Evolutionary conservation across 1,140 invertebrate species (phyloP).

Genomic region (Brachionus paranguensis): DNA sequence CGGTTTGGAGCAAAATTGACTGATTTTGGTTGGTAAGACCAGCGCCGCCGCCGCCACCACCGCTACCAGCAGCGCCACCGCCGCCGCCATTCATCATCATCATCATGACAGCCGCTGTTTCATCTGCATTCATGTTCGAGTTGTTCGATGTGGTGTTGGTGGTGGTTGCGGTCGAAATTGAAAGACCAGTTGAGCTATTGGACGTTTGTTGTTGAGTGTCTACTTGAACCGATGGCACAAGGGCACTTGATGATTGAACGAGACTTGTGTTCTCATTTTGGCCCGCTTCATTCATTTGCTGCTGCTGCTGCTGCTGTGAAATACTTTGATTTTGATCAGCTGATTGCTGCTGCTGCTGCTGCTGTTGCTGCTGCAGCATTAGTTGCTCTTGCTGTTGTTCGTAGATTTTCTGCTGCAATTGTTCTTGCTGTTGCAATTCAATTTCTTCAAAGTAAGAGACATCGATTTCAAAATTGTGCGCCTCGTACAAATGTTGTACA

Average conservation of each 20-base stretch:
- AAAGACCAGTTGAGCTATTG: too few species aligned
- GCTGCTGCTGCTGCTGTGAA: neutral
- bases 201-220: neutral
- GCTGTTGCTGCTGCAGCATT: neutral
- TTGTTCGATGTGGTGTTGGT: neutral
- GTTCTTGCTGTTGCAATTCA: conserved; percentile 38
- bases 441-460: conserved; percentile 36
- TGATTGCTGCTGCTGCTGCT: neutral
- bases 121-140: conserved; percentile 20
- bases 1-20: conserved; percentile 3
- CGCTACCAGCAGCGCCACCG: neutral
- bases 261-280: neutral
- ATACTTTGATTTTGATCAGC: neutral
- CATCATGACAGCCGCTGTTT: conserved; percentile 37
- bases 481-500: conserved; percentile 28
- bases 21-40: neutral
- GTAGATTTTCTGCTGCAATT: conserved; percentile 37
- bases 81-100: conserved; percentile 36
- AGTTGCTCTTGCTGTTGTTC: conserved; percentile 38
- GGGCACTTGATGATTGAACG: neutral
- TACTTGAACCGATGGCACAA: neutral
- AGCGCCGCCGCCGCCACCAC: neutral
- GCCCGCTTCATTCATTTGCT: neutral
- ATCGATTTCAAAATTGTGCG: conserved; percentile 37
- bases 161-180: neutral